phyloP scores from a whole-genome alignment of 2,797 vertebrate species.

The Heliangelus exortis region DNA sequence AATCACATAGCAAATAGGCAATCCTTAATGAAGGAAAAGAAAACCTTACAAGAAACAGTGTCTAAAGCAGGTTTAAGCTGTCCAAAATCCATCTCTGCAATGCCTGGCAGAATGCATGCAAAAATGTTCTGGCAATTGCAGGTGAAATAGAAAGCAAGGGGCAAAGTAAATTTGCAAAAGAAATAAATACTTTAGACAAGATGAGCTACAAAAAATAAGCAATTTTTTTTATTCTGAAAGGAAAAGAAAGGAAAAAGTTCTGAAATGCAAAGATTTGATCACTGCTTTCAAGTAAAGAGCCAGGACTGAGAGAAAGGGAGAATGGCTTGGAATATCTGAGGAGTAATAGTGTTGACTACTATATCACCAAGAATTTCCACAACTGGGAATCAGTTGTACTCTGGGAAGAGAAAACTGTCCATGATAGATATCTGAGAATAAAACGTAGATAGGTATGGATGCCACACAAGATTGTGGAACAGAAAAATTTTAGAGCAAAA shows the following conservation, averaged over 20 bases:
- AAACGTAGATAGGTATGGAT: background rate
- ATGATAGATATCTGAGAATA: background rate
- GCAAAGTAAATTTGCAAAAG: background rate
- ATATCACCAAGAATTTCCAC: background rate
- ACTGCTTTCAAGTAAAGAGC: background rate
- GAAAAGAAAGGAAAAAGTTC: background rate
- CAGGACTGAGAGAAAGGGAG: background rate
- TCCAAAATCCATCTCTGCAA: fast-evolving
- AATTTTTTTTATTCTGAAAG: background rate
- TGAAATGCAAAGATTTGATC: background rate
- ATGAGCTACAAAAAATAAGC: background rate
- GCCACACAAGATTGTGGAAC: background rate
- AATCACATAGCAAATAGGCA: background rate
- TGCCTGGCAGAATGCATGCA: background rate
- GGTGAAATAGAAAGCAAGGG: background rate
- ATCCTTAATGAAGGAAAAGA: background rate
- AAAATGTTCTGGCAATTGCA: background rate
- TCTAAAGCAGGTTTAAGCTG: background rate
- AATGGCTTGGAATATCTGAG: background rate
- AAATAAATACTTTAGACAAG: background rate
- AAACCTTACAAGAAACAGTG: background rate
- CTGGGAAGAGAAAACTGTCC: background rate
- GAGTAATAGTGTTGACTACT: background rate
- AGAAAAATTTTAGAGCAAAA: background rate
- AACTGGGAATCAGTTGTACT: background rate